Base-by-base conservation (phyloP, 2,888 invertebrate genomes). In the Myopa testacea region DNA sequence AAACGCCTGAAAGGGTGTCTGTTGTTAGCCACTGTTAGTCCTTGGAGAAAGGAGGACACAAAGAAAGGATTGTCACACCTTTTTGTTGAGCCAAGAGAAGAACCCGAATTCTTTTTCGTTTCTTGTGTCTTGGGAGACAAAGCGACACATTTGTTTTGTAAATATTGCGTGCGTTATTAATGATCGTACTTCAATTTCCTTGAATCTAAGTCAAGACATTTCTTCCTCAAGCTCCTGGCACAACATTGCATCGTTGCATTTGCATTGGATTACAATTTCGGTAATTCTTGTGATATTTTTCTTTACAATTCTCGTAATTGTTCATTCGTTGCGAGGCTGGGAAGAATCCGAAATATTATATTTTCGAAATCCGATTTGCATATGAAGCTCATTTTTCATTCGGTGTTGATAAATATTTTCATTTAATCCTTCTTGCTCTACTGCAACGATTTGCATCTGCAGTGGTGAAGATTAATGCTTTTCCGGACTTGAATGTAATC, bases 161-260 rank as follows among this genome's bases (percentile, higher is more conserved):
- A 88, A 88, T 88, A 88, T 88, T 88, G 88, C 88, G 88, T 88
- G 85, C 82, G 85, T 88, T 87, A 87, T 88, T 86, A 88, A 88
- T 87, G 86, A 84, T 81, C 76, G 71, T 71, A 75, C 78, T 74
- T 62, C 76, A 55, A 12, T 14, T 40, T 16, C 60, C 75, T 69
- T n/a, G 7, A 12, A 8, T 55, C 73, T 52, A 16, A 45, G 34
- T 75, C 67, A 12, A 14, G 10, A 14, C 1, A 14, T 63, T 6
- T 63, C n/a, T 34, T 63, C 37, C 37, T 5, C 6, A 63, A 26
- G 60, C 16, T 19, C 10, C 55, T 1, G 55, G 10, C 16, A 55
- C 55, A 55, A 16, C 12, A 67, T 67, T 7, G 26, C n/a, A 68
- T 14, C 50, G 38, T 67, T 38, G 55, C 34, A 62, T 72, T 55